Conservation (phyloP, 2,113 vertebrate genomes). For the Mormyrus iriodes region DNA sequence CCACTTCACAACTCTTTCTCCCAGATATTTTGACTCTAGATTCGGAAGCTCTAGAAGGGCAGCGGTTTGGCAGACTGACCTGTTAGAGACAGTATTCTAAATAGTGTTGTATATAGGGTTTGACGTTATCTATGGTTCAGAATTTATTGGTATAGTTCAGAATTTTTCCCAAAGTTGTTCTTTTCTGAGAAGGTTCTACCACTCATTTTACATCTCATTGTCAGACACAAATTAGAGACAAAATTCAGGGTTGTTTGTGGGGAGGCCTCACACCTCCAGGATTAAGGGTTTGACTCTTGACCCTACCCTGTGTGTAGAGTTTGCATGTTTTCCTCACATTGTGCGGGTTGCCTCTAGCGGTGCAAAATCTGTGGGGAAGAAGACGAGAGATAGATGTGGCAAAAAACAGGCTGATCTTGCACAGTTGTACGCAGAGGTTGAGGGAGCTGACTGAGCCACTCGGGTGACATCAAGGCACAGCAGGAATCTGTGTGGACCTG, state of each 20-base stretch:
- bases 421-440: neutral
- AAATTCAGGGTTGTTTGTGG: neutral
- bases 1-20: neutral
- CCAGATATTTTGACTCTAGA: neutral
- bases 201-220: neutral
- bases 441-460: neutral
- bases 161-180: neutral
- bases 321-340: neutral
- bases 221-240: neutral
- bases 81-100: neutral
- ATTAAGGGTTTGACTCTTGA: neutral
- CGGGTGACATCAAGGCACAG: neutral
- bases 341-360: neutral
- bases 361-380: neutral
- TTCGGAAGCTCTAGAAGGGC: neutral
- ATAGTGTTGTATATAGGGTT: neutral
- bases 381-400: neutral
- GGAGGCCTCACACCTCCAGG: neutral
- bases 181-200: neutral
- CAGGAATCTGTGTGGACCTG: neutral
- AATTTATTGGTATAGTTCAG: neutral
- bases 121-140: neutral
- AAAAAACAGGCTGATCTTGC: neutral
- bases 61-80: neutral
- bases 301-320: neutral